These are phyloP conservation scores for Diarsia dahlii DNA, from an alignment of 2,888 invertebrate species.

Conservation along the genomic window DNA sequence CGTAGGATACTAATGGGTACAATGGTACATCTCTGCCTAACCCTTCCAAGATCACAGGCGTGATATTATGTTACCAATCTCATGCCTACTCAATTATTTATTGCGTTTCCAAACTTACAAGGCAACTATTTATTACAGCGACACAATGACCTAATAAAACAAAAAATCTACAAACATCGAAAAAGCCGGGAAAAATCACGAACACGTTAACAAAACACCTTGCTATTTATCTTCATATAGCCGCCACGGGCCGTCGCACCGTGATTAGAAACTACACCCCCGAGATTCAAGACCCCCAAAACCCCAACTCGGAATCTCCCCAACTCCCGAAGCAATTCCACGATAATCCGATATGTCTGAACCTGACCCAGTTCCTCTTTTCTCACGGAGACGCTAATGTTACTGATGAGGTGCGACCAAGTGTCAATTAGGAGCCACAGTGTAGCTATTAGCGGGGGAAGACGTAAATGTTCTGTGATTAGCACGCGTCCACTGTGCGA, in stretches of 20 bases:
- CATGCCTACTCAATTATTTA: too few relatives aligned
- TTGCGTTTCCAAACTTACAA: too few relatives aligned
- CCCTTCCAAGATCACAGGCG: too few relatives aligned
- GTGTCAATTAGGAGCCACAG: constrained; percentile 67
- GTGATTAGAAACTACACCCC: constrained; percentile 48
- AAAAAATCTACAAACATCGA: background rate
- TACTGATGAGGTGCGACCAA: constrained; percentile 53
- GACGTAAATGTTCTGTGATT: constrained; percentile 63
- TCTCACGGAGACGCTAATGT: constrained; percentile 51
- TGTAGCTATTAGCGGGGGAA: constrained; percentile 64
- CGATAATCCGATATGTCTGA: constrained; percentile 48
- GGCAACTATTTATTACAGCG: too few relatives aligned
- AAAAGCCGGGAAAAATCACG: constrained; percentile 5
- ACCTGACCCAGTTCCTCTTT: constrained; percentile 61
- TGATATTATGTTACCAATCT: too few relatives aligned
- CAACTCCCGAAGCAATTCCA: constrained; percentile 52
- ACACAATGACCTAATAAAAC: constrained; percentile 15
- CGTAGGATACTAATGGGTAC: too few relatives aligned
- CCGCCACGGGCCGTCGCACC: constrained; percentile 28
- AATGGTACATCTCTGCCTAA: too few relatives aligned
- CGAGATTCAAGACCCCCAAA: constrained; percentile 29
- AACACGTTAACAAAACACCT: background rate
- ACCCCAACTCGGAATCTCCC: too few relatives aligned
- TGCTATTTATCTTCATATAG: constrained; percentile 40
- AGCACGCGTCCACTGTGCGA: constrained; percentile 55